Conservation (phyloP, 2,888 invertebrate species). For the Harpalus rufipes region DNA sequence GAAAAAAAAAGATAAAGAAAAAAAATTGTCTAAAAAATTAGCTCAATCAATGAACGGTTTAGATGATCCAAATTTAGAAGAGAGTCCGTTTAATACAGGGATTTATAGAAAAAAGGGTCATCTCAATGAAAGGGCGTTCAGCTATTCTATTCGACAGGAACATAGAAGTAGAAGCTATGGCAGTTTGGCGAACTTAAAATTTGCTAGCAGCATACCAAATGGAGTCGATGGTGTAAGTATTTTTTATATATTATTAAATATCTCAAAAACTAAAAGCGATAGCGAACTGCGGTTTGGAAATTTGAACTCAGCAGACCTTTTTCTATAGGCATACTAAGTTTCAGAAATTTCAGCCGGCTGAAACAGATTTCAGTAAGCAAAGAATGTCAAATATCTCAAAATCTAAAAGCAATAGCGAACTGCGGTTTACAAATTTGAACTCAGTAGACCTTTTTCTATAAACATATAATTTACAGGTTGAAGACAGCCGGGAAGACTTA, state of each 20-base stretch:
- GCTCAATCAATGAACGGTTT: slow-evolving; percentile 85
- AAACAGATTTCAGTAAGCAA: too few relatives aligned
- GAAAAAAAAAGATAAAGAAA: slow-evolving; percentile 69
- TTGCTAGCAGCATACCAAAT: slow-evolving; percentile 84
- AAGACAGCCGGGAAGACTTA: slow-evolving; percentile 84
- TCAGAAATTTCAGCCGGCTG: too few relatives aligned
- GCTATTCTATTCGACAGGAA: slow-evolving; percentile 95
- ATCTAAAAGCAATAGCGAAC: too few relatives aligned
- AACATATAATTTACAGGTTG: slow-evolving; percentile 78
- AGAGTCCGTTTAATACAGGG: slow-evolving; percentile 86
- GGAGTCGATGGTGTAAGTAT: slow-evolving; percentile 75
- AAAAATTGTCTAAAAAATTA: slow-evolving; percentile 80
- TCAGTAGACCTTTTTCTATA: not conserved
- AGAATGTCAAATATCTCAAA: too few relatives aligned
- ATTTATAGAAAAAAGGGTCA: slow-evolving; percentile 95
- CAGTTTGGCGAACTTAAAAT: slow-evolving; percentile 93
- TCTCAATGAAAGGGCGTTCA: slow-evolving; percentile 94
- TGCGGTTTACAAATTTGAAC: too few relatives aligned
- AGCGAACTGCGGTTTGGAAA: too few relatives aligned
- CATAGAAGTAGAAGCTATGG: slow-evolving; percentile 96
- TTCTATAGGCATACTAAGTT: not conserved
- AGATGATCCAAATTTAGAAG: slow-evolving; percentile 78
- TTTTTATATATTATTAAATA: too few relatives aligned
- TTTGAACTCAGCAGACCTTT: not conserved
- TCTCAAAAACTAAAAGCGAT: too few relatives aligned